phyloP scores from a whole-genome alignment of 2,113 vertebrate species.

The Mastomys natalensis region DNA sequence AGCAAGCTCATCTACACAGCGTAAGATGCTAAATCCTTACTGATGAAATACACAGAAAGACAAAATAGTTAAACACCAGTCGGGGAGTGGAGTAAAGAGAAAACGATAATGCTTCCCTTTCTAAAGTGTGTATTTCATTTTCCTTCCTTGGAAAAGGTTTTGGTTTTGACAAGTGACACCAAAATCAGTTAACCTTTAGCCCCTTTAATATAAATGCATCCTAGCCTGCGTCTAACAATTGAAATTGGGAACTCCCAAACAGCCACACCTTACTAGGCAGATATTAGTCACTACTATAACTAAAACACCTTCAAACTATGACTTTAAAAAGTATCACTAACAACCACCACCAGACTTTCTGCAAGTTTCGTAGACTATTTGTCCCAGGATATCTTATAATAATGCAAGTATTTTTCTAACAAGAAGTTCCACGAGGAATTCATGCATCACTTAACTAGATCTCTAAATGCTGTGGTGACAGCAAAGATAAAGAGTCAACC shows the following conservation, averaged over 20 bases:
- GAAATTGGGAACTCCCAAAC: background rate
- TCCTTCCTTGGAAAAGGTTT: background rate
- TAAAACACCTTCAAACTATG: background rate
- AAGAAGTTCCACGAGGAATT: background rate
- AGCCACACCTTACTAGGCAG: background rate
- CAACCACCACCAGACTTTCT: background rate
- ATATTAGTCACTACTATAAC: background rate
- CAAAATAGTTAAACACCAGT: background rate
- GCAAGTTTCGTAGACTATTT: background rate
- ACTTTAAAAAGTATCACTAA: background rate
- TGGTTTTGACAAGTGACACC: background rate
- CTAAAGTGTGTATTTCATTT: background rate
- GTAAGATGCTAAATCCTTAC: background rate
- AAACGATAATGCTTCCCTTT: background rate
- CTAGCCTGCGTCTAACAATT: background rate
- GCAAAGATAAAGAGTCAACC: background rate
- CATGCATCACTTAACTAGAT: background rate
- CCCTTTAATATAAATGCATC: background rate
- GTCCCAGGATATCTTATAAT: background rate
- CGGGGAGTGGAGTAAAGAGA: background rate
- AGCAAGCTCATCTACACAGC: background rate
- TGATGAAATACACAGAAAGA: background rate
- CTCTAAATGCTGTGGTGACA: background rate
- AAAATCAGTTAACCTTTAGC: conserved; percentile 43
- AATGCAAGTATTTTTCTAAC: background rate